A percentile compares a stretch with the other conserved stretches of the same genome.
Conservation (phyloP, 2,888 invertebrate species). For the Chydorus sphaericus region DNA sequence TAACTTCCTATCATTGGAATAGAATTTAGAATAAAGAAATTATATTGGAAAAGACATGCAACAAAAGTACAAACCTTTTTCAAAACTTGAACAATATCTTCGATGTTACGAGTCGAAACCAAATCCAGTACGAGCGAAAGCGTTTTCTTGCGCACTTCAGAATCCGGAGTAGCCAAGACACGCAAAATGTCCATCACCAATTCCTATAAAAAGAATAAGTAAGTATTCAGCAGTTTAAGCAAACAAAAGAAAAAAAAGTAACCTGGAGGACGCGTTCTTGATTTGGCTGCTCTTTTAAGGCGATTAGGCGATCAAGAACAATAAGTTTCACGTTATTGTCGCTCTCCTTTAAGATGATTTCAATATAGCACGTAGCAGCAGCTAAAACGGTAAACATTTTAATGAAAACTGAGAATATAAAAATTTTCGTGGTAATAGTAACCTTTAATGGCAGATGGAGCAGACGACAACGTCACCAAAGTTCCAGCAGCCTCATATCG, state of each 20-base stretch:
- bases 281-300: slow-evolving; percentile 63
- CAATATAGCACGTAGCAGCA: slow-evolving; percentile 95
- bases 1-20: slow-evolving; percentile 56
- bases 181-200: slow-evolving; percentile 95
- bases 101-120: slow-evolving; percentile 79
- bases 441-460: slow-evolving; percentile 89
- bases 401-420: slow-evolving; percentile 12
- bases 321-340: slow-evolving; percentile 99
- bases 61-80: slow-evolving; percentile 41
- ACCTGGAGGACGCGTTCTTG: slow-evolving; percentile 63
- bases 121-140: slow-evolving; percentile 64
- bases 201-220: slow-evolving; percentile 32
- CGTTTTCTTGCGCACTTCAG: slow-evolving; percentile 85
- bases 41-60: background rate
- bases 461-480: slow-evolving; percentile 87
- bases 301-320: slow-evolving; percentile 81
- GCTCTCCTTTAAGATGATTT: slow-evolving; percentile 96
- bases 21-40: background rate
- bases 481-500: slow-evolving; percentile 98
- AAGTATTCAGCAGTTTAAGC: slow-evolving; percentile 19
- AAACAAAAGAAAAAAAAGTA: background rate
- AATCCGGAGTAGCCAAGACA: slow-evolving; percentile 79
- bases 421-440: background rate
- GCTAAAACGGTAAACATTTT: slow-evolving; percentile 35
- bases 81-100: slow-evolving; percentile 83